Conservation (phyloP, 2,797 vertebrate genomes). For the Melanogrammus aeglefinus region DNA sequence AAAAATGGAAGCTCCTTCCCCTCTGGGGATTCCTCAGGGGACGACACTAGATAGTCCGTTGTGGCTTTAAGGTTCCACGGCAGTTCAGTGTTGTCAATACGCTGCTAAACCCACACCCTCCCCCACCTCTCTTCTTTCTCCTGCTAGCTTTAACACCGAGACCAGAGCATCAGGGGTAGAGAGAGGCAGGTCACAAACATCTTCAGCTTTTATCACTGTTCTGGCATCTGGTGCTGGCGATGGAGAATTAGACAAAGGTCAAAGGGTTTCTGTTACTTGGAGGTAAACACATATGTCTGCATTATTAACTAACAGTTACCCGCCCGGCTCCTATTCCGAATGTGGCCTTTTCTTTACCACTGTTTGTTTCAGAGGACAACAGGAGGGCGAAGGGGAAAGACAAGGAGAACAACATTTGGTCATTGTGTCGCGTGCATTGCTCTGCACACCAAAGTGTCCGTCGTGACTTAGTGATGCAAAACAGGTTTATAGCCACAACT, state of each 20-base stretch:
- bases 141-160: constrained; percentile 62
- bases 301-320: constrained; percentile 58
- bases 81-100: constrained; percentile 80
- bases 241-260: constrained; percentile 58
- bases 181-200: constrained; percentile 53
- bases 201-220: constrained; percentile 65
- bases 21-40: constrained; percentile 83
- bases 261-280: constrained; percentile 70
- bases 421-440: background rate
- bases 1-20: constrained; percentile 83
- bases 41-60: constrained; percentile 84
- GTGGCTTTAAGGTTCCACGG: constrained; percentile 81
- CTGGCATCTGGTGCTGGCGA: constrained; percentile 25
- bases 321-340: constrained; percentile 36
- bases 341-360: constrained; percentile 19
- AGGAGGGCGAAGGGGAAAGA: background rate
- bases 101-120: constrained; percentile 53
- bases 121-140: constrained; percentile 18
- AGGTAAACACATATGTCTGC: constrained; percentile 55
- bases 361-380: constrained; percentile 17
- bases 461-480: background rate
- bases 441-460: background rate
- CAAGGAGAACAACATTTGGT: background rate
- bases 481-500: background rate
- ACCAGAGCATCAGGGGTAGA: constrained; percentile 46